Evolutionary conservation across 2,888 invertebrate species (phyloP), one percentile per base, ranked within the genome.

Genomic region (Thymelicus acteon): DNA sequence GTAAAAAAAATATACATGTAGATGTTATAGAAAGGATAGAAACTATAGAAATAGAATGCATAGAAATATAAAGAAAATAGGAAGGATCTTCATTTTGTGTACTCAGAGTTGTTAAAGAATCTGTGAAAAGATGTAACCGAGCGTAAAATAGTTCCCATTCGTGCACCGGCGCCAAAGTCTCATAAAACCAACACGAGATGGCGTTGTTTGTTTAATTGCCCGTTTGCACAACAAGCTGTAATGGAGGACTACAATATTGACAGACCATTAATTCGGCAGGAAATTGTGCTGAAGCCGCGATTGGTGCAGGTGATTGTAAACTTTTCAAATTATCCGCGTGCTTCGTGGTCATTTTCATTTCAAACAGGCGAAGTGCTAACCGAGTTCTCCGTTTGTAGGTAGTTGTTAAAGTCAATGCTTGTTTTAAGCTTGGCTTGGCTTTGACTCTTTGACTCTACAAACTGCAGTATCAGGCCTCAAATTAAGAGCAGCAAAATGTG

Each of bases 261-360:
- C 93, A 93, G 88, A 92, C 88, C 93, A 92, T 93, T 93, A 93
- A 92, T 93, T 93, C 92, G 85, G 82, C 86, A 92, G 92, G 89
- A 93, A 91, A 93, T 91, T 91, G 92, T 90, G 92, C 92, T 91
- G 92, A 89, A 89, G 83, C 84, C 82, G 90, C 87, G 84, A 80
- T 84, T 83, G 80, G 79, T 84, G 84, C 88, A 91, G 92, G 92
- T 92, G 91, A 92, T 92, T 91, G 91, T 89, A 91, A 93, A 93
- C 92, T 93, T 93, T 93, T 92, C 91, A 92, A 93, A 93, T 93
- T 92, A 93, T 87, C 92, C 82, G 88, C 90, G 86, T 88, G 90
- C 80, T 85, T 80, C 78, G 85, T 77, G 87, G 85, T 85, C 87
- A 88, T 92, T 92, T 90, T 85, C 82, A 84, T 86, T 85, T 82